Evolutionary conservation across 2,888 invertebrate species (phyloP).

Genomic region (Drosophila affinis): DNA sequence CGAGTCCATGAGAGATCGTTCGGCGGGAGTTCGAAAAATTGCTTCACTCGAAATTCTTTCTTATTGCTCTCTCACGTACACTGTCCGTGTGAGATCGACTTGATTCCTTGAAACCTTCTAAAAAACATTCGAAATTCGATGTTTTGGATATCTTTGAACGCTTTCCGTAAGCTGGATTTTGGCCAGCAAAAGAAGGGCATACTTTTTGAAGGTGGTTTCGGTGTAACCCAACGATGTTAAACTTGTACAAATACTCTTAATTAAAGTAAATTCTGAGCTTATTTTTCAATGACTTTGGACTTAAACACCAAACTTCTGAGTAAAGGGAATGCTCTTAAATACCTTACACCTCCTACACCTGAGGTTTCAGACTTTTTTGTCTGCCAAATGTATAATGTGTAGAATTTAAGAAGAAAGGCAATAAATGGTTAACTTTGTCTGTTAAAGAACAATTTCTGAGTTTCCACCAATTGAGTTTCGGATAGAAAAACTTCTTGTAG

Average conservation of each 20-base stretch:
- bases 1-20: slow-evolving; percentile 21
- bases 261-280: not conserved
- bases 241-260: not conserved
- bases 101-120: slow-evolving; percentile 22
- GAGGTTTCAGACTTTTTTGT: not conserved
- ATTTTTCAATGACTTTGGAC: not conserved
- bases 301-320: not conserved
- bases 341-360: not conserved
- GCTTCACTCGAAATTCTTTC: slow-evolving; percentile 59
- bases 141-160: slow-evolving; percentile 31
- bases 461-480: no score
- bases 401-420: not conserved
- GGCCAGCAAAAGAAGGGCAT: not conserved
- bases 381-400: not conserved
- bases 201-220: not conserved
- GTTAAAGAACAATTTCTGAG: no score
- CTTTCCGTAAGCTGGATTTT: slow-evolving; percentile 10
- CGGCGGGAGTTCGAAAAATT: slow-evolving; percentile 24
- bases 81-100: slow-evolving; percentile 60
- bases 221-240: no score
- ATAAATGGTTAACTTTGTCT: not conserved
- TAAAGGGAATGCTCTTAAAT: not conserved
- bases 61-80: slow-evolving; percentile 74
- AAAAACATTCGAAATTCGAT: slow-evolving; percentile 53
- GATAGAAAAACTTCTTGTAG: not conserved